Evolutionary conservation across 2,888 invertebrate genomes (phyloP).

Genomic region (Hirtodrosophila duncani): DNA sequence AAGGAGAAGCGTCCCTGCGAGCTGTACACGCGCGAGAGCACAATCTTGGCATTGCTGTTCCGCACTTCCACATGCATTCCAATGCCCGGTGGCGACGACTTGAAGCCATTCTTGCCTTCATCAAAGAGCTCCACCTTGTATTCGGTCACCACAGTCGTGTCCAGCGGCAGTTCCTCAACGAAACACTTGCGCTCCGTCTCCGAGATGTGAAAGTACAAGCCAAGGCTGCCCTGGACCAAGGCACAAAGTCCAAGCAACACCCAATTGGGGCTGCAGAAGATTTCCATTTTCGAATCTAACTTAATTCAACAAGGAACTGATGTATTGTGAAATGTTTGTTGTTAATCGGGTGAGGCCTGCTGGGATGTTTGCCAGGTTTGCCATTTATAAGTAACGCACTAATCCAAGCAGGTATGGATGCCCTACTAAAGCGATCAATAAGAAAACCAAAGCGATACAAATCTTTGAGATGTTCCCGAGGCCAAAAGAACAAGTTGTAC

Average conservation of each 20-base stretch:
- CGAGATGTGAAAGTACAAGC: conserved; percentile 97
- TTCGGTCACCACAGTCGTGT: conserved; percentile 97
- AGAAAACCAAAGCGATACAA: conserved; percentile 1
- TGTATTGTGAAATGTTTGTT: too few species aligned
- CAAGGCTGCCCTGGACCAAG: conserved; percentile 78
- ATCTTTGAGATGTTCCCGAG: background rate
- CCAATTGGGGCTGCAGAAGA: too few species aligned
- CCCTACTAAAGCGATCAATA: too few species aligned
- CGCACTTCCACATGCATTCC: conserved; percentile 98
- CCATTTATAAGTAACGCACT: too few species aligned
- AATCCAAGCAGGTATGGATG: too few species aligned
- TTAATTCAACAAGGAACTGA: too few species aligned
- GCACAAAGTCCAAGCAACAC: conserved; percentile 78
- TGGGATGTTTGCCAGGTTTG: too few species aligned
- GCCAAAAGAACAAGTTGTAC: too few species aligned
- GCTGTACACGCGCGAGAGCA: conserved; percentile 95
- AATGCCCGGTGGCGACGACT: conserved; percentile 96
- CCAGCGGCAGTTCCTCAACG: conserved; percentile 99
- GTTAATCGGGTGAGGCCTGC: too few species aligned
- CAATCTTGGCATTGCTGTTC: conserved; percentile 96
- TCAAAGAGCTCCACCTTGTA: conserved; percentile 99
- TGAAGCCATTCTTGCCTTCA: conserved; percentile 95
- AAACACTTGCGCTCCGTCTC: conserved; percentile 99
- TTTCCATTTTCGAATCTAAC: too few species aligned
- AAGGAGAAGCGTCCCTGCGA: conserved; percentile 96